These are phyloP conservation scores for Cariama cristata DNA, from an alignment of 2,113 vertebrate genomes.

Conservation along the genomic window DNA sequence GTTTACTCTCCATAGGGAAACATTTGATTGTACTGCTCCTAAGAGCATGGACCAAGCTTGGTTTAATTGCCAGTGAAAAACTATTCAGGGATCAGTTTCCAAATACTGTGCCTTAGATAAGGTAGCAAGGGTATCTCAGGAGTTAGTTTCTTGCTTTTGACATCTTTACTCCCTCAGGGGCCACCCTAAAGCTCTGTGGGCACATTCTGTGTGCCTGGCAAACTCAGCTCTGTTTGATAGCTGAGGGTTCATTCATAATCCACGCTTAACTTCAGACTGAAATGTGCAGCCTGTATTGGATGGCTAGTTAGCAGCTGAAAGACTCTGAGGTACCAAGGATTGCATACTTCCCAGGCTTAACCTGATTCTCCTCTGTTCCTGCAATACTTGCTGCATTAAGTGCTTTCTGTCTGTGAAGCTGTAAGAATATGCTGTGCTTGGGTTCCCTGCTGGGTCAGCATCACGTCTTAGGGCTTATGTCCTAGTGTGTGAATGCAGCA, in stretches of 20 bases:
- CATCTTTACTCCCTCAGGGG: neutral
- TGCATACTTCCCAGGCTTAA: neutral
- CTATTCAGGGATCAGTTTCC: neutral
- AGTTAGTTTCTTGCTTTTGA: neutral
- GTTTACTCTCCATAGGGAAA: neutral
- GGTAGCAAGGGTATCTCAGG: neutral
- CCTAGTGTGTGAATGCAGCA: neutral
- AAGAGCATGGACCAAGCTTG: neutral
- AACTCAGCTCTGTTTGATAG: neutral
- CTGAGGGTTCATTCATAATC: neutral
- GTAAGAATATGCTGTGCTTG: neutral
- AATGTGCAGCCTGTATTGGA: neutral
- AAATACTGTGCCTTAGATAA: neutral
- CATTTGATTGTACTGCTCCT: neutral
- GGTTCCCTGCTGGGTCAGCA: neutral
- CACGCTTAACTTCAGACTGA: neutral
- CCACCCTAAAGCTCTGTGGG: neutral
- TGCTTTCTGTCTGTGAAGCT: neutral
- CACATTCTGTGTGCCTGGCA: neutral
- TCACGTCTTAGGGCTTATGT: fast-evolving
- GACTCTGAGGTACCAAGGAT: neutral
- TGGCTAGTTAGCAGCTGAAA: neutral
- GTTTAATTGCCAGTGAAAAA: neutral
- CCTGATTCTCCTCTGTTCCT: neutral
- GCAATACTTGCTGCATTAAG: fast-evolving